These are phyloP conservation scores for Argya squamiceps DNA, from an alignment of 2,797 vertebrate genomes.

Conservation along the genomic window DNA sequence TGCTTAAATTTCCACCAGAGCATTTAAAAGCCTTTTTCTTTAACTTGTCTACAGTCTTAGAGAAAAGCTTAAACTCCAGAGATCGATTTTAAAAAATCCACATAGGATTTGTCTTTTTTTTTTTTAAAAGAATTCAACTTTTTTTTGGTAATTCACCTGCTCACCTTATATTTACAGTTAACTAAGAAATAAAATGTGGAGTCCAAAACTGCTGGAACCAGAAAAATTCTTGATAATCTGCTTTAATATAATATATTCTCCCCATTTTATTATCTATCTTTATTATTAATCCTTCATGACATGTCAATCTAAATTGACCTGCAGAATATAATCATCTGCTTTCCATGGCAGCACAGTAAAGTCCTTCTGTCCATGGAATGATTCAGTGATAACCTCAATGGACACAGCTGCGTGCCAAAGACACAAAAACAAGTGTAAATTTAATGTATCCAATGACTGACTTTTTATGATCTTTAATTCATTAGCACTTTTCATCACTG, in stretches of 20 bases:
- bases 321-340: neutral
- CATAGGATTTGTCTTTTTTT: neutral
- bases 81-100: neutral
- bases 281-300: neutral
- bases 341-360: neutral
- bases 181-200: conserved; percentile 8
- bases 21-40: conserved; percentile 58
- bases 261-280: neutral
- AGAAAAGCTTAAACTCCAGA: conserved; percentile 28
- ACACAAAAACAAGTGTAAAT: neutral
- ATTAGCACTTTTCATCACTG: neutral
- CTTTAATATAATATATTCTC: neutral
- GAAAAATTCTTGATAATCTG: neutral
- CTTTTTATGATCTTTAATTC: neutral
- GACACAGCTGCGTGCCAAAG: neutral
- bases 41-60: conserved; percentile 16
- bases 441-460: neutral
- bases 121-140: neutral
- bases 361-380: neutral
- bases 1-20: conserved; percentile 42
- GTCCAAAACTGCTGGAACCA: neutral
- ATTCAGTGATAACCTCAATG: neutral
- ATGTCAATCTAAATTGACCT: neutral
- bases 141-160: neutral
- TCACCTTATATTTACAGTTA: conserved; percentile 26